Base-by-base conservation (phyloP, 2,113 vertebrate species). In the Haliaeetus leucogaster region DNA sequence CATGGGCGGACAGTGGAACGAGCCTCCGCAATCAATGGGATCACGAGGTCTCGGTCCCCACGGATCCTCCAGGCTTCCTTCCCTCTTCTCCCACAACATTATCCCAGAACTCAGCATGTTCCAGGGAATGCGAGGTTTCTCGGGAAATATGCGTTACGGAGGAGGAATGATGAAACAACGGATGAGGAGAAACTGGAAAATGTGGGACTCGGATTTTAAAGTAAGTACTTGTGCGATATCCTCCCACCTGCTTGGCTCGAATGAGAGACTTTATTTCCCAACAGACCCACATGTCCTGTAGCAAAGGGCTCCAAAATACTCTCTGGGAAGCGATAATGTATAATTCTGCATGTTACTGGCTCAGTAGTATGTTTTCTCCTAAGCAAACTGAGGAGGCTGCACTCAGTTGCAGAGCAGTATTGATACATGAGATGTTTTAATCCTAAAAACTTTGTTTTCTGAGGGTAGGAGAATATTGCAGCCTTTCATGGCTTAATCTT, bases 51-150 rank as follows among this genome's bases (percentile, higher is more conserved):
- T 97, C 30, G 97, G 98, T 89, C 98, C 98, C 82, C 97, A 97
- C 77, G 98, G 98, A 95, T 98, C 98, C 93, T 98, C 98, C 95
- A 98, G 99, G 98, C 99, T 99, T 94, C 99, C 99, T 67, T 99
- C 99, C 83, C 99, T 99, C 97, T 98, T 99, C 98, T 98, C 99
- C 97, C 98, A 99, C 98, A 99, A 99, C 97, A 99, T 99, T 94
- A 98, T 98, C 66, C 98, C 98, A 1, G 98, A 98, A 32, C 96
- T 98, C 92, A 95, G 96, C 96, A 98, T 98, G 98, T 98, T 97
- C 98, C 98, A 98, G 95, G 98, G 99, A 85, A 98, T 98, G 97
- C 98, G 99, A 78, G 99, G 99, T 34, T 98, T 98, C 97, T 98
- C 98, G 68, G 99, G 98, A 22, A 76, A 96, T 90, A 97, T 98